Percentiles rank a stretch among this genome's conserved stretches.
Evolutionary conservation across 2,113 vertebrate genomes (phyloP).

Genomic region (Pholis gunnellus): DNA sequence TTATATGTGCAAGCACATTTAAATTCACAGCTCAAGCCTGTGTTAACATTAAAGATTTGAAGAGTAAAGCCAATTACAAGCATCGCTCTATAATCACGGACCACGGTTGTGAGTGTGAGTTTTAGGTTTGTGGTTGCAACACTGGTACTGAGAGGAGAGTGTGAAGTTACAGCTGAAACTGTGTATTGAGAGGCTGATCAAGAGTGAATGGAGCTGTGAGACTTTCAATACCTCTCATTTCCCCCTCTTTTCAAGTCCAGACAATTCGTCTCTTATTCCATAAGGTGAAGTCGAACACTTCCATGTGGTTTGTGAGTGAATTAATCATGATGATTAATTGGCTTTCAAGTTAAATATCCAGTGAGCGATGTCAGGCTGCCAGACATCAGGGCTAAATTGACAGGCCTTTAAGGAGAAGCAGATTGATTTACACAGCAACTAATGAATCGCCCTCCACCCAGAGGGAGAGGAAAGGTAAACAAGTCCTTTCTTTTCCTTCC

Average conservation of each 20-base stretch:
- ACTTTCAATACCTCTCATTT: constrained; percentile 44
- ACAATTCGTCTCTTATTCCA: constrained; percentile 54
- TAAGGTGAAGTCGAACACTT: constrained; percentile 82
- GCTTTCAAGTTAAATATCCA: constrained; percentile 87
- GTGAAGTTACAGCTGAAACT: constrained; percentile 59
- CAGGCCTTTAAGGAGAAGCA: constrained; percentile 86
- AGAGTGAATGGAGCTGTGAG: constrained; percentile 56
- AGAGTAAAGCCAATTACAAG: constrained; percentile 60
- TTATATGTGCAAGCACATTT: constrained; percentile 59
- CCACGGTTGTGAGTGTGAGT: background rate
- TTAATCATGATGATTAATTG: constrained; percentile 89
- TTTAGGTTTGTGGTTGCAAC: constrained; percentile 30
- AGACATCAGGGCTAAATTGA: constrained; percentile 84
- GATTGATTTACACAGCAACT: constrained; percentile 86
- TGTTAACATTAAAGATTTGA: constrained; percentile 63
- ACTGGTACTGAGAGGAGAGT: constrained; percentile 14
- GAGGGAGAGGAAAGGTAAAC: constrained; percentile 83
- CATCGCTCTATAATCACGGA: constrained; percentile 33
- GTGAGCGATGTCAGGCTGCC: constrained; percentile 85
- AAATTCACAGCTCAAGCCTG: constrained; percentile 62
- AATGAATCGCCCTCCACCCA: constrained; percentile 82
- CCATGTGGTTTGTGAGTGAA: constrained; percentile 84
- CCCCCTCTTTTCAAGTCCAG: constrained; percentile 55
- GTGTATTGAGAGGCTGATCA: constrained; percentile 51
- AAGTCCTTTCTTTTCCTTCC: constrained; percentile 71